Evolutionary conservation across 2,888 invertebrate species (phyloP).

Genomic region (Nesidiocoris tenuis): DNA sequence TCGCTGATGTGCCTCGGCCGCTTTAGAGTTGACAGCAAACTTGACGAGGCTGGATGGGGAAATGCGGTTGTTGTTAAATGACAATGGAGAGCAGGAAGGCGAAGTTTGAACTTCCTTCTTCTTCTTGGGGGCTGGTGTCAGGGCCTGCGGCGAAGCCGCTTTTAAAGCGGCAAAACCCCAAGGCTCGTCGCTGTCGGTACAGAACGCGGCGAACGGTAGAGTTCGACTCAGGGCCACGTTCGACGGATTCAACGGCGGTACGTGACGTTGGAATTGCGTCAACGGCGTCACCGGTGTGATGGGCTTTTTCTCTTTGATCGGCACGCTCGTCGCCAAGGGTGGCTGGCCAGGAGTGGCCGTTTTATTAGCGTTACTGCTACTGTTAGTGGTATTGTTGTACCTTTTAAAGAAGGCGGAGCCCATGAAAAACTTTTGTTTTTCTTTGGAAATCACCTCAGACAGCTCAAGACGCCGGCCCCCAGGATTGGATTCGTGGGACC

Average conservation of each 20-base stretch:
- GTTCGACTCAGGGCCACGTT: constrained; percentile 20
- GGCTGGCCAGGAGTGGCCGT: neutral
- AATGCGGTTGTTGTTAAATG: neutral
- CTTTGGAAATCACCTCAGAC: constrained; percentile 78
- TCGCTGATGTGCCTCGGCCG: constrained; percentile 38
- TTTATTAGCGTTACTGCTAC: neutral
- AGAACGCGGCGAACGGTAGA: constrained; percentile 44
- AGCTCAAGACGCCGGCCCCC: constrained; percentile 54
- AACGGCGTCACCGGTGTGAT: constrained; percentile 48
- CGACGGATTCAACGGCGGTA: constrained; percentile 45
- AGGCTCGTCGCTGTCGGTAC: constrained; percentile 52
- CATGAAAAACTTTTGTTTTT: constrained; percentile 84
- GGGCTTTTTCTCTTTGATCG: constrained; percentile 24
- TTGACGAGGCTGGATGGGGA: constrained; percentile 63
- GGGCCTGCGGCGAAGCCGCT: constrained; percentile 52
- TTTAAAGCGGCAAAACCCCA: constrained; percentile 64
- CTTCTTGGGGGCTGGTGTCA: constrained; percentile 30
- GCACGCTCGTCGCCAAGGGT: neutral
- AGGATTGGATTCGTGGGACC: constrained; percentile 43
- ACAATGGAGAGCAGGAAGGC: constrained; percentile 4
- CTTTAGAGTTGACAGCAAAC: constrained; percentile 64
- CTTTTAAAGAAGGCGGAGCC: constrained; percentile 69
- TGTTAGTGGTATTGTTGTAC: constrained; percentile 29
- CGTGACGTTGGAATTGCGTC: constrained; percentile 46
- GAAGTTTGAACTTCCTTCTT: constrained; percentile 28